These are phyloP conservation scores for Digitonthophagus gazella DNA, from an alignment of 2,888 invertebrate species.

Conservation along the genomic window DNA sequence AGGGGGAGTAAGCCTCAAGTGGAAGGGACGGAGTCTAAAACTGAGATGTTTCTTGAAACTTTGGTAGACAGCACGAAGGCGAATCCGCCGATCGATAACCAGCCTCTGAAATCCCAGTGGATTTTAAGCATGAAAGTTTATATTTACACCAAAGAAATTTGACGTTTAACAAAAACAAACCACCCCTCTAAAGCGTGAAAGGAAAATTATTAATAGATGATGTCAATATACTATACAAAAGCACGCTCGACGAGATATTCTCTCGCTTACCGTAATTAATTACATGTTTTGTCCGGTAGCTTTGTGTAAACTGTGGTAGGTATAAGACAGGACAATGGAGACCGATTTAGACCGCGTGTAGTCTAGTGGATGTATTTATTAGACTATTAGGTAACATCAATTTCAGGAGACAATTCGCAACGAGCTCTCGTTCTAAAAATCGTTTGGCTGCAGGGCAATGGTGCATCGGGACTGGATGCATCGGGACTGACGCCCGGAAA, in stretches of 20 bases:
- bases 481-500: not conserved
- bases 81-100: not conserved
- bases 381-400: not conserved
- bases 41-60: not conserved
- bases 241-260: too few species aligned
- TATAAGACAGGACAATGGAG: too few species aligned
- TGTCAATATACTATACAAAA: too few species aligned
- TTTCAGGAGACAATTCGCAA: not conserved
- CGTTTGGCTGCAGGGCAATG: too few species aligned
- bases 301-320: too few species aligned
- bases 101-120: not conserved
- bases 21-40: not conserved
- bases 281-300: too few species aligned
- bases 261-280: too few species aligned
- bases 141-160: not conserved
- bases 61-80: not conserved
- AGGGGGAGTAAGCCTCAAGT: too few species aligned
- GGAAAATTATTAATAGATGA: not conserved
- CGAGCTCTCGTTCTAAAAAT: too few species aligned
- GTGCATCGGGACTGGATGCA: too few species aligned
- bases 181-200: conserved; percentile 60
- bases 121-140: not conserved
- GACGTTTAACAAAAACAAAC: not conserved
- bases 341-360: too few species aligned
- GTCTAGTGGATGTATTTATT: too few species aligned